Conservation (phyloP, 1,140 invertebrate genomes). For the Planococcus citri region DNA sequence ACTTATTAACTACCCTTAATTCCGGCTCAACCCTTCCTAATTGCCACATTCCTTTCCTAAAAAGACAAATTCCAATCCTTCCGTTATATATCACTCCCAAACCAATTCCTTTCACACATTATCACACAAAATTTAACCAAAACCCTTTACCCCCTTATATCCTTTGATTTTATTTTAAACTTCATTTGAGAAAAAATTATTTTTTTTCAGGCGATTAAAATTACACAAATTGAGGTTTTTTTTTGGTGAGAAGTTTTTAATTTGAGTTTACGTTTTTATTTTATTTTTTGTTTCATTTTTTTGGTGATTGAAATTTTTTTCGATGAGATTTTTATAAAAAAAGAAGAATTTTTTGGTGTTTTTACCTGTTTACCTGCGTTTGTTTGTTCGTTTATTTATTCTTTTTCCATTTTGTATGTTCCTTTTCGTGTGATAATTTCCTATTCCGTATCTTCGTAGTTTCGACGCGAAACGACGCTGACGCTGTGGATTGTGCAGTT, state of each 20-base stretch:
- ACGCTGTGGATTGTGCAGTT: too few species aligned
- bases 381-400: too few species aligned
- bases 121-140: background rate
- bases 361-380: too few species aligned
- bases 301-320: too few species aligned
- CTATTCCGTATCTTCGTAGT: background rate
- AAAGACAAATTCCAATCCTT: slow-evolving; percentile 3
- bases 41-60: slow-evolving; percentile 2
- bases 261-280: too few species aligned
- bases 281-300: too few species aligned
- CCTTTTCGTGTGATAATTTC: background rate
- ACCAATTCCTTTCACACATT: background rate
- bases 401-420: background rate
- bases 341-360: background rate
- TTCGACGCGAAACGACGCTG: too few species aligned
- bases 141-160: background rate
- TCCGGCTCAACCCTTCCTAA: slow-evolving; percentile 1
- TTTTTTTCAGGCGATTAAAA: too few species aligned
- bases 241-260: background rate
- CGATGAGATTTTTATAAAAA: too few species aligned
- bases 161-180: background rate
- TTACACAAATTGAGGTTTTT: too few species aligned
- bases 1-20: background rate
- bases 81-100: background rate
- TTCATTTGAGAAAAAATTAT: too few species aligned